These are phyloP conservation scores for Lophotriccus pileatus DNA, from an alignment of 2,797 vertebrate genomes.

Conservation along the genomic window DNA sequence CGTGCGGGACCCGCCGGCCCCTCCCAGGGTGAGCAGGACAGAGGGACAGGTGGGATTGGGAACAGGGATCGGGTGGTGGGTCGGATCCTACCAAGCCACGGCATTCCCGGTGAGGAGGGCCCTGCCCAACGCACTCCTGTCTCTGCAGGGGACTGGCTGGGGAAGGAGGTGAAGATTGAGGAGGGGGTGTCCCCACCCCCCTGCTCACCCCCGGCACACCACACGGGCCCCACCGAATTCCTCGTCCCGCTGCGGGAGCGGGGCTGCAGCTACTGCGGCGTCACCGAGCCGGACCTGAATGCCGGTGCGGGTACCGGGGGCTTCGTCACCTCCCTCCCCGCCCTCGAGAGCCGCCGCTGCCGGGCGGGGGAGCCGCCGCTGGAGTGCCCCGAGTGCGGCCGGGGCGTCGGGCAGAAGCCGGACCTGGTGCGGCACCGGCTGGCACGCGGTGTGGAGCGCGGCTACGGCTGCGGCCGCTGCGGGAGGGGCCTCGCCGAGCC, in stretches of 20 bases:
- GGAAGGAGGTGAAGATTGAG: conserved; percentile 27
- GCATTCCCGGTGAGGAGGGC: neutral
- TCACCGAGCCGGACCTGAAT: neutral
- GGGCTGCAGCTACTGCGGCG: neutral
- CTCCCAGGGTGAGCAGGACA: neutral
- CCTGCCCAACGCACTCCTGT: neutral
- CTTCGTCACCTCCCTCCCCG: neutral
- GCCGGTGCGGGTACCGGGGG: neutral
- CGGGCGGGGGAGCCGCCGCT: neutral
- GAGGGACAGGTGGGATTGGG: neutral
- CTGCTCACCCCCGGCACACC: neutral
- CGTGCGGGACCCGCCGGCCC: rapidly evolving
- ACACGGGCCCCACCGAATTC: neutral
- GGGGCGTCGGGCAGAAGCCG: neutral
- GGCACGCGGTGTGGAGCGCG: neutral
- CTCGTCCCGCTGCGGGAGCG: neutral
- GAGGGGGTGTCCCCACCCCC: neutral
- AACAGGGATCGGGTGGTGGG: rapidly evolving
- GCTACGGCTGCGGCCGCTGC: neutral
- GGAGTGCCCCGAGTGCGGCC: conserved; percentile 34
- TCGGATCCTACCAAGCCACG: rapidly evolving
- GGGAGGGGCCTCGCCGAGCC: neutral
- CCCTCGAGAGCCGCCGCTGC: neutral
- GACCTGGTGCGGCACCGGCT: conserved; percentile 46
- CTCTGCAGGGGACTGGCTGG: conserved; percentile 23